These are phyloP conservation scores for Falco berigora DNA, from an alignment of 2,797 vertebrate species.

Conservation along the genomic window DNA sequence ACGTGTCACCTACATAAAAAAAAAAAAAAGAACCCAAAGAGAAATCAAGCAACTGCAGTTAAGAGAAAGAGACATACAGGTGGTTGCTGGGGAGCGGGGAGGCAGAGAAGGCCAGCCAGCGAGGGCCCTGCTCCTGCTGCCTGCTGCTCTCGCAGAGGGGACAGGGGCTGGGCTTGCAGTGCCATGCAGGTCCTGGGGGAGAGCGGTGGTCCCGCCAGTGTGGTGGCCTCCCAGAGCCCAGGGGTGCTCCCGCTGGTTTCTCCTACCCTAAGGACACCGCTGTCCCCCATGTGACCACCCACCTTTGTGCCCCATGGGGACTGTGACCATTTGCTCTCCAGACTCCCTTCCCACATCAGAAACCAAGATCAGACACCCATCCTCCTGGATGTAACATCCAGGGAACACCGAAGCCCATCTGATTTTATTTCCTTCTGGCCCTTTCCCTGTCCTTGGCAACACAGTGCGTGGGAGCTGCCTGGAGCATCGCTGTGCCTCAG, in stretches of 20 bases:
- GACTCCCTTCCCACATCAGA: not conserved
- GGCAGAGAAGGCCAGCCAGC: not conserved
- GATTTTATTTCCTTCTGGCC: not conserved
- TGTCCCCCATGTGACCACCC: not conserved
- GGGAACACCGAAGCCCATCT: not conserved
- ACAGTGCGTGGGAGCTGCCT: not conserved
- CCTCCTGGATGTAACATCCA: not conserved
- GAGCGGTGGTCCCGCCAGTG: accelerated
- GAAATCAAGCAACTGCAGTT: conserved; percentile 14
- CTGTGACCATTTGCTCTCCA: not conserved
- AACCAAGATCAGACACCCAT: not conserved
- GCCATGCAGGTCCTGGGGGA: accelerated
- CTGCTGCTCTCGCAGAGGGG: accelerated
- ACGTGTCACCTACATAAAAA: conserved; percentile 1
- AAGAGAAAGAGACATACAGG: not conserved
- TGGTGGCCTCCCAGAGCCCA: not conserved
- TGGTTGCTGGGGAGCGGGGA: not conserved
- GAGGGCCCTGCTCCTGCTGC: not conserved
- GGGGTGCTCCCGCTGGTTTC: not conserved
- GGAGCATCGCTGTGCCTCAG: not conserved
- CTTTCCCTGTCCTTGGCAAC: not conserved
- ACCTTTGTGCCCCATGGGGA: not conserved
- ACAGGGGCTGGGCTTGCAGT: not conserved
- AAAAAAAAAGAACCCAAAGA: not conserved
- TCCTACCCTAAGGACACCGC: not conserved